Base-by-base conservation (phyloP, 2,888 invertebrate genomes). In the Agrilus mali region DNA sequence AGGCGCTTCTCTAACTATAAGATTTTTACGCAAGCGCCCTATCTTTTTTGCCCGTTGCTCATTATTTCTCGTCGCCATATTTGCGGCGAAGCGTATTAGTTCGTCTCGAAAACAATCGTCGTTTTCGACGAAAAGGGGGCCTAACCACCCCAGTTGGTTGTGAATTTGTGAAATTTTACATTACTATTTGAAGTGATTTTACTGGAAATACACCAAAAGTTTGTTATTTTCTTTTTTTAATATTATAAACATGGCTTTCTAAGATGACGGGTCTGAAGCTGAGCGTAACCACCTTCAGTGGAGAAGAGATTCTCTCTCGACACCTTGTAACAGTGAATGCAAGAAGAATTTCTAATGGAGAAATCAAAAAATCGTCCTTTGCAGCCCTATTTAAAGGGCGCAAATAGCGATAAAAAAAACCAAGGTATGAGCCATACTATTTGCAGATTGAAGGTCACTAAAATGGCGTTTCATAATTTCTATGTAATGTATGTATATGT, bases 231-330 rank as follows among this genome's bases (percentile, higher is more conserved):
- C 69, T 68, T 72, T 72, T 68, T 70, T 66, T 68, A 66, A 64
- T 67, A 67, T 66, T 59, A 73, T 70, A 76, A 81, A 80, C 79
- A 83, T 82, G 82, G 82, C 81, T 78, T 80, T 77, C 75, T 83
- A 80, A 80, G 75, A 84, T 84, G 84, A 81, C 78, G 78, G 72
- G 73, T 69, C 69, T 76, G 75, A 76, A 77, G 70, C 70, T 73
- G 73, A 67, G 68, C 68, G 71, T 72, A 69, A 73, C 74, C 73
- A 77, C 82, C 80, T 81, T 81, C 73, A 70, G 76, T 76, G 82
- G 82, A 74, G 75, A 73, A 75, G 76, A 70, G 67, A 63, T 71
- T 71, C 72, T 75, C 75, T 70, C 68, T 68, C 67, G 66, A 66
- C 60, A 60, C 63, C 59, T 64, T 33, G 14, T 31, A 35, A 45